These are phyloP conservation scores for Acanthoscelides obtectus DNA, from an alignment of 2,888 invertebrate species.

Conservation along the genomic window DNA sequence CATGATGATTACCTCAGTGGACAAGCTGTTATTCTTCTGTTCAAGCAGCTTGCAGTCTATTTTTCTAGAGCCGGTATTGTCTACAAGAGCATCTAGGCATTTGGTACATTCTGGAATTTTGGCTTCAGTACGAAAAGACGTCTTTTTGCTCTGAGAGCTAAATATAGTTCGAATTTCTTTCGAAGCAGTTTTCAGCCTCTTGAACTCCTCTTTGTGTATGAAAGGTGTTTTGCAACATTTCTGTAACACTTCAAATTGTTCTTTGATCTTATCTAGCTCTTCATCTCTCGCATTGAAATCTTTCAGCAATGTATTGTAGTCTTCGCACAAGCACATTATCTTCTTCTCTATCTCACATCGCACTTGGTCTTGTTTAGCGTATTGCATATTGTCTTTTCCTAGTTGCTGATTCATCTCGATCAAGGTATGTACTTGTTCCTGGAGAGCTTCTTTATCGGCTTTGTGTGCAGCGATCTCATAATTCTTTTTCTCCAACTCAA, in stretches of 20 bases:
- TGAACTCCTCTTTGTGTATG: slow-evolving; percentile 18
- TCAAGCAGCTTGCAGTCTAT: slow-evolving; percentile 7
- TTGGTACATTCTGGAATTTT: slow-evolving; percentile 9
- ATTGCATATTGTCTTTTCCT: slow-evolving; percentile 4
- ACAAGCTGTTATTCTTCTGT: slow-evolving; percentile 13
- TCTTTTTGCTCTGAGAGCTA: slow-evolving; percentile 11
- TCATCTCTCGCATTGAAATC: slow-evolving; percentile 9
- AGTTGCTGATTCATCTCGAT: slow-evolving; percentile 4
- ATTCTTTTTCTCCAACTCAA: slow-evolving; percentile 2
- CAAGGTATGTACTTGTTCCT: background rate
- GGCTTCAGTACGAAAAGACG: background rate
- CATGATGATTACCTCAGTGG: slow-evolving; percentile 18
- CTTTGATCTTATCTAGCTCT: slow-evolving; percentile 8
- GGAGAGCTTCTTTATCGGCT: slow-evolving; percentile 7
- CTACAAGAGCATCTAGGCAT: slow-evolving; percentile 2
- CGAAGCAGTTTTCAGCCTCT: slow-evolving; percentile 20
- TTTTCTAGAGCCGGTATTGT: slow-evolving; percentile 5
- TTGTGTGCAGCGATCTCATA: slow-evolving; percentile 6
- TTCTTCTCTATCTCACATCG: slow-evolving; percentile 3
- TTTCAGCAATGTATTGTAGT: slow-evolving; percentile 10
- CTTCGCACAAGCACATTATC: slow-evolving; percentile 1
- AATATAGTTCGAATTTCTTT: slow-evolving; percentile 20
- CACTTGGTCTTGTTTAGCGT: background rate
- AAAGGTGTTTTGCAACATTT: slow-evolving; percentile 7
- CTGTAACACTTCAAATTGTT: slow-evolving; percentile 8